These are phyloP conservation scores for Geophilus truncorum DNA, from an alignment of 2,888 invertebrate genomes.

Conservation along the genomic window DNA sequence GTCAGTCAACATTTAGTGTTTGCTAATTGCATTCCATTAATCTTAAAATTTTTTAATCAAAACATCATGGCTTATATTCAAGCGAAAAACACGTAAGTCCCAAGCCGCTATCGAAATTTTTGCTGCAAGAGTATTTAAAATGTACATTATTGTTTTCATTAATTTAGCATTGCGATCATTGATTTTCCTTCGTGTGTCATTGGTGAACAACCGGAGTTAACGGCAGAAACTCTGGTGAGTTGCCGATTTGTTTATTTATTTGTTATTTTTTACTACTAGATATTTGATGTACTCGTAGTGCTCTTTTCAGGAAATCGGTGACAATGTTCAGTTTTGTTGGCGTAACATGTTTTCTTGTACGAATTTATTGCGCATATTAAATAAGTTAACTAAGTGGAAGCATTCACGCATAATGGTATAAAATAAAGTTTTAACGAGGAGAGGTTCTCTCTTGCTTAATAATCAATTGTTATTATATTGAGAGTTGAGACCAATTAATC, in stretches of 20 bases:
- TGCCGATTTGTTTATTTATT: too few relatives aligned
- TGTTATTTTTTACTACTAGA: too few relatives aligned
- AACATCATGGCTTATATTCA: slow-evolving; percentile 92
- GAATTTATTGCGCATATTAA: slow-evolving; percentile 89
- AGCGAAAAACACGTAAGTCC: slow-evolving; percentile 79
- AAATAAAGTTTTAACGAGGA: background rate
- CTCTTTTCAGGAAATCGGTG: slow-evolving; percentile 45
- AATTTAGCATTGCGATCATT: slow-evolving; percentile 71
- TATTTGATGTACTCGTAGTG: background rate
- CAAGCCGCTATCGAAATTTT: too few relatives aligned
- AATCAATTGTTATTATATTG: too few relatives aligned
- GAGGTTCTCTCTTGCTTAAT: too few relatives aligned
- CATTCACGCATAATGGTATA: slow-evolving; percentile 90
- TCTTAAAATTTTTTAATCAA: slow-evolving; percentile 98
- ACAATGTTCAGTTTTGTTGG: slow-evolving; percentile 63
- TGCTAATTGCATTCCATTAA: slow-evolving; percentile 97
- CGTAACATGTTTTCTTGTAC: slow-evolving; percentile 97
- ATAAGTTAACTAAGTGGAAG: slow-evolving; percentile 99
- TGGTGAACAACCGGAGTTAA: slow-evolving; percentile 88
- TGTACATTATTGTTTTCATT: slow-evolving; percentile 34
- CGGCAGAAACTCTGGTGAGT: slow-evolving; percentile 69
- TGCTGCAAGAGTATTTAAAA: background rate
- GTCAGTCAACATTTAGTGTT: slow-evolving; percentile 98
- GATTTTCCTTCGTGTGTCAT: slow-evolving; percentile 96
- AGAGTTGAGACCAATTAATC: too few relatives aligned